Evolutionary conservation across 2,888 invertebrate species (phyloP), one percentile per base, ranked within the genome.

Genomic region (Quadriops clusia): DNA sequence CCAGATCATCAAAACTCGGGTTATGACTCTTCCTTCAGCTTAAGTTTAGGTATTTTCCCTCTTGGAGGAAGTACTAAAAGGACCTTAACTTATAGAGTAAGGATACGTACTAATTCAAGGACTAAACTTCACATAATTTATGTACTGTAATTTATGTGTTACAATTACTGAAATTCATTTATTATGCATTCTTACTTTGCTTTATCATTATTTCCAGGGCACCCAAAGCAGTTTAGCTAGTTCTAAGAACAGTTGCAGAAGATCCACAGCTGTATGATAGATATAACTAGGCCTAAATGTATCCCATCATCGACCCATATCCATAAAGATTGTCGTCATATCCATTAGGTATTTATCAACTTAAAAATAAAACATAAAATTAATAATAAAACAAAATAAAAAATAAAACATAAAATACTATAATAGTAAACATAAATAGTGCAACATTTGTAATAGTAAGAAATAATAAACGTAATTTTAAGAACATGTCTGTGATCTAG

Each of bases 1-100:
- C 49, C 50, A 3, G 55, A 58, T 29, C 49, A 46, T 1, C 58
- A 59, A 5, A 51, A 57, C 31, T 60, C 61, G 2, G 61, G 50
- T 9, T 62, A 58, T 26, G 67, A 67, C 26, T 65, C 67, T 13
- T 65, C 60, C 4, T 53, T 56, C 3, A 67, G 65, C 38, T 51
- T 64, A 5, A 66, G 65, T 36, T 44, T 66, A 32, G 62, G 60
- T 1, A 58, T 64, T 36, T 51, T 64, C 35, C 61, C 61, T 8
- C 47, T 53, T 31, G 48, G 51, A 4, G 57, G 55, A 18, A 55
- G 59, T 23, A 60, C 57, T 25, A 51, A 57, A 5, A 43, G 54
- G 18, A 43, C 51, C 5, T 41, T 60, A 26, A 54, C 57, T 28
- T 56, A 61, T 34, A 51, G 60, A 36, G 62, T 58, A 42, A 42